Evolutionary conservation across 2,113 vertebrate genomes (phyloP), one percentile per base, ranked within the genome.

Genomic region (Lophius piscatorius): DNA sequence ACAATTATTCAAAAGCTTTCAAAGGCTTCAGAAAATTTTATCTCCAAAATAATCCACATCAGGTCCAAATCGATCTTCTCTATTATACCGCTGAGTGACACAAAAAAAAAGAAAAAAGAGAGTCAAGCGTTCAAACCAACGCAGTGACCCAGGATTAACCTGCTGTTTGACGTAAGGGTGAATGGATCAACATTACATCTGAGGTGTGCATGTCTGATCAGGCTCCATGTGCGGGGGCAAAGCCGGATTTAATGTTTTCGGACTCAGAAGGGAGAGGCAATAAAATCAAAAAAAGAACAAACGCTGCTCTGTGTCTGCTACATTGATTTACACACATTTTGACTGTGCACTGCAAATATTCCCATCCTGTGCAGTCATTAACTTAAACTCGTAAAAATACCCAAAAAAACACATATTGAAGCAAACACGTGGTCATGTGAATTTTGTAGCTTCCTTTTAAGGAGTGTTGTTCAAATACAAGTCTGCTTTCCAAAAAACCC

Each of bases 71-170:
- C n/a, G n/a, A 9, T 49, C 20, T 35, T 60, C n/a, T 33, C 4
- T 24, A 35, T n/a, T n/a, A 14, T 12, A 21, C 23, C 35, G 39
- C n/a, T 4, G 4, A 31, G 17, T 46, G 36, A 35, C 31, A 58
- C 4, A 44, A 16, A 26, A 49, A 31, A 26, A 35, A 34, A 44
- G 1, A 46, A 24, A 39, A 17, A 55, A n/a, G n/a, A n/a, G 31
- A 64, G 62, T 80, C 70, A 69, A 24, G n/a, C 12, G 47, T 38
- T 69, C 46, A 38, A 65, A 59, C 49, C 21, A 44, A 42, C 24
- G 45, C 40, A 57, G 21, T 35, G 35, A 60, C 52, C 28, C 28
- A 12, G 29, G 41, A 75, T 57, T 61, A 64, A 74, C 50, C 42
- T 1, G 9, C 11, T 22, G 56, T 57, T 29, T 61, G 39, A 70